phyloP scores from a whole-genome alignment of 1,140 invertebrate genomes.

The Rhynchophorus ferrugineus region DNA sequence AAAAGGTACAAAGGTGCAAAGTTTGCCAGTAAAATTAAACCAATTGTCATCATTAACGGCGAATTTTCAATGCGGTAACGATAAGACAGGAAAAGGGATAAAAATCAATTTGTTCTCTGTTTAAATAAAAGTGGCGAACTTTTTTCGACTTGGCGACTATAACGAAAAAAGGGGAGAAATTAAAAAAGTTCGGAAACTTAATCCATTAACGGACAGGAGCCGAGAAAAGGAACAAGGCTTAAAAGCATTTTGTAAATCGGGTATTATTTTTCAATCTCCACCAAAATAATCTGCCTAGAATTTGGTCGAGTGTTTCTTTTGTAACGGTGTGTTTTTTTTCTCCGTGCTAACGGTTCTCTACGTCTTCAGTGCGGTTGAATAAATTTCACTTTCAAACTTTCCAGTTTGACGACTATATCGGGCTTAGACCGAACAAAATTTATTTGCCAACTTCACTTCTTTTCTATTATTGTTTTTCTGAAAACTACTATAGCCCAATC shows the following conservation, averaged over 20 bases:
- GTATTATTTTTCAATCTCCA: constrained; percentile 15
- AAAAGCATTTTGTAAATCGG: constrained; percentile 19
- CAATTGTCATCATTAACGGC: too few relatives aligned
- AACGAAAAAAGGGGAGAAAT: constrained; percentile 11
- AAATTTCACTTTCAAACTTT: constrained; percentile 6
- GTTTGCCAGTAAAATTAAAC: too few relatives aligned
- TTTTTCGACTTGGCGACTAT: constrained; percentile 3
- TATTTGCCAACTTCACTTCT: neutral
- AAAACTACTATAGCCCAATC: too few relatives aligned
- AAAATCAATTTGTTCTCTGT: too few relatives aligned
- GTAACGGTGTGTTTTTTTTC: neutral
- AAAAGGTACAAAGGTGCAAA: too few relatives aligned
- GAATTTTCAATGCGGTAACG: too few relatives aligned
- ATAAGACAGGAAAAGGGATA: too few relatives aligned
- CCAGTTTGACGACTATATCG: constrained; percentile 1
- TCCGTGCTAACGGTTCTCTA: too few relatives aligned
- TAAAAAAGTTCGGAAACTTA: constrained; percentile 14
- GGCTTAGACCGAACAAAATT: too few relatives aligned
- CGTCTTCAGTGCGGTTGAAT: constrained; percentile 3
- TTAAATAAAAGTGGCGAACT: constrained; percentile 2
- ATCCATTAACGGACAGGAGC: constrained; percentile 13
- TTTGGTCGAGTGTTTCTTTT: constrained; percentile 9
- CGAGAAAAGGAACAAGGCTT: too few relatives aligned
- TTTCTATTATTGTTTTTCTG: constrained; percentile 8
- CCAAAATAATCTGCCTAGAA: constrained; percentile 10